Conservation (phyloP, 2,797 vertebrate species). For the Macropus fuliginosus region DNA sequence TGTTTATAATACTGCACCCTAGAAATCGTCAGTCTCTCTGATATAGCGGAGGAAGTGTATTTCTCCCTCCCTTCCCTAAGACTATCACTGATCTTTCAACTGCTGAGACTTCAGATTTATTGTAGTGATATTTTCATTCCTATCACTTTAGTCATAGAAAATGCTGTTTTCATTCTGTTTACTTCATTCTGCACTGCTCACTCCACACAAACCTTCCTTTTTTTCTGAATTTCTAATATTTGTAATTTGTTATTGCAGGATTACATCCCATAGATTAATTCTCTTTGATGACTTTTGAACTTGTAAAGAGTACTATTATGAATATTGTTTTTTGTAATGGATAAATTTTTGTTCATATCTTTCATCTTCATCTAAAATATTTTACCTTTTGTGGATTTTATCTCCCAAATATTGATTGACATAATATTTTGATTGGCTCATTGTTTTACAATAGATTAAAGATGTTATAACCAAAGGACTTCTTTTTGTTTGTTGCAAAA, state of each 20-base stretch:
- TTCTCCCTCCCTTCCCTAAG: not conserved
- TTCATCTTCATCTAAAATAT: not conserved
- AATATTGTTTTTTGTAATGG: not conserved
- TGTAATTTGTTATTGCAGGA: not conserved
- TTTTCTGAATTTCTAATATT: not conserved
- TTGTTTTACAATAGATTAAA: not conserved
- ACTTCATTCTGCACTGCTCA: not conserved
- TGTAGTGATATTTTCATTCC: not conserved
- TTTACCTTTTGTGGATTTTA: not conserved
- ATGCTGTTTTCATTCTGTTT: not conserved
- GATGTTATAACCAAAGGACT: not conserved
- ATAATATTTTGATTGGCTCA: not conserved
- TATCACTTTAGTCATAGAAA: not conserved
- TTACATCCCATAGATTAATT: not conserved
- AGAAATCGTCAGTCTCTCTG: not conserved
- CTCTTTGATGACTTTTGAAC: not conserved
- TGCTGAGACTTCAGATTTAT: not conserved
- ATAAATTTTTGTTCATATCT: not conserved
- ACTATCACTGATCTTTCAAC: not conserved
- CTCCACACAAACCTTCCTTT: not conserved
- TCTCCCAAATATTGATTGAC: not conserved
- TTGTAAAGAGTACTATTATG: not conserved
- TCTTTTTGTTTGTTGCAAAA: not conserved
- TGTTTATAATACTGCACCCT: not conserved
- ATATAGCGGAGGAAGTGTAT: not conserved